Evolutionary conservation across 2,113 vertebrate genomes (phyloP), one percentile per base, ranked within the genome.

Genomic region (Clarias gariepinus): DNA sequence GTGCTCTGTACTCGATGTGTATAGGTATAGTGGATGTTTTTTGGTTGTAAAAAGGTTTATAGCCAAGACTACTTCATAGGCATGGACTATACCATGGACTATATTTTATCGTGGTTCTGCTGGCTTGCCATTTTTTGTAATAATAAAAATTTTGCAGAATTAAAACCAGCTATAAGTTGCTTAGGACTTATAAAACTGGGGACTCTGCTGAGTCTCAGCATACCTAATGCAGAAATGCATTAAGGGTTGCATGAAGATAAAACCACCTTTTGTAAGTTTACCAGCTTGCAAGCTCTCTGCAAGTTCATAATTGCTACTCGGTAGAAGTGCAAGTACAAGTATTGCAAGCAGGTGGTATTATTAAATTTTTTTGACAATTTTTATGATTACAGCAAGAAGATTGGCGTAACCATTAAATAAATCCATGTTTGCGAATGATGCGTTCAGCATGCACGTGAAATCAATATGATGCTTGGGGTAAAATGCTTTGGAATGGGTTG

Each of bases 11-110:
- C 74, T 74, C 5, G 36, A 30, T 83, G 53, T 52, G 25, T 18
- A 53, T 9, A 52, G 13, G 30, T 21, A 6, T 61, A 57, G 23
- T 81, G 83, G 63, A 33, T 81, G 74, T 64, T 86, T 76, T 64
- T 86, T 76, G 28, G 1, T 66, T 73, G 41, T 63, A 77, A 47
- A 60, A 60, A 33, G 25, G 86, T 81, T 73, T 69, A 64, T 28
- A 33, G 61, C 82, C 53, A 21, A 23, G 55, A 60, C 28, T 47
- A 6, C 7, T 7, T 47, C 41, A 47, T 47, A 47, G 41, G 6
- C 41, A 7, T 6, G 41, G 41, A 7, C 41, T 47, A 7, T 47
- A 47, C 6, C 41, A 47, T 47, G 41, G 5, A 47, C 41, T 47
- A 7, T 47, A 55, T 30, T 16, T 8, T 76, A 60, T 69, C 68